Evolutionary conservation across 2,888 invertebrate species (phyloP), one percentile per base, ranked within the genome.

Genomic region (Caenorhabditis becei): DNA sequence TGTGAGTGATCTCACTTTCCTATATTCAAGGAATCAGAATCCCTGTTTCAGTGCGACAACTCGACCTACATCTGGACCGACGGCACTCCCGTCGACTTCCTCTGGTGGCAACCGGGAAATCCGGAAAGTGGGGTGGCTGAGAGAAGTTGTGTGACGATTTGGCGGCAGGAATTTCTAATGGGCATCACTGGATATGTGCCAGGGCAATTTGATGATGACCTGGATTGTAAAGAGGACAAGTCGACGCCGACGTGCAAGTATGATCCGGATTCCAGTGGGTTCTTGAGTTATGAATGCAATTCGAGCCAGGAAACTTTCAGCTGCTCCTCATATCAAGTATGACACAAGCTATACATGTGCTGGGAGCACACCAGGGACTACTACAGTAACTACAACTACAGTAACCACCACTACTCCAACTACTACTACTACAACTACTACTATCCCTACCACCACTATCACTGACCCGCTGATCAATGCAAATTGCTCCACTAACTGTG

Each of bases 31-130:
- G 5, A 10, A 37, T 18, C 10, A 16, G n/a, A 54, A 8, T 35
- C 16, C 4, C n/a, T 4, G 0, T 41, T 72, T 32, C 24, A 71
- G 65, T 78, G 78, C 41, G 78, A 78, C 53, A 78, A 78, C 54
- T 35, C 47, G 2, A 71, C 51, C 0, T 78, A 71, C 28, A 20
- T 71, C 32, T 78, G 78, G 78, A 78, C 78, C 14, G 78, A 78
- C 23, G 78, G 78, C 4, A 66, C 71, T 8, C 59, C 63, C n/a
- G 78, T 71, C 24, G 71, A 71, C 32, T 78, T 59, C 18, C 32
- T 71, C 4, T 78, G 70, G 78, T 78, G 78, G 78, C 70, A 71
- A 35, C 59, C 78, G 3, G 78, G 71, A 1, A 66, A 78, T 26
- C 78, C 78, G 2, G 32, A 54, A 35, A 65, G 71, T 0, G 26